Evolutionary conservation across 2,113 vertebrate species (phyloP).

Genomic region (Seriola quinqueradiata): DNA sequence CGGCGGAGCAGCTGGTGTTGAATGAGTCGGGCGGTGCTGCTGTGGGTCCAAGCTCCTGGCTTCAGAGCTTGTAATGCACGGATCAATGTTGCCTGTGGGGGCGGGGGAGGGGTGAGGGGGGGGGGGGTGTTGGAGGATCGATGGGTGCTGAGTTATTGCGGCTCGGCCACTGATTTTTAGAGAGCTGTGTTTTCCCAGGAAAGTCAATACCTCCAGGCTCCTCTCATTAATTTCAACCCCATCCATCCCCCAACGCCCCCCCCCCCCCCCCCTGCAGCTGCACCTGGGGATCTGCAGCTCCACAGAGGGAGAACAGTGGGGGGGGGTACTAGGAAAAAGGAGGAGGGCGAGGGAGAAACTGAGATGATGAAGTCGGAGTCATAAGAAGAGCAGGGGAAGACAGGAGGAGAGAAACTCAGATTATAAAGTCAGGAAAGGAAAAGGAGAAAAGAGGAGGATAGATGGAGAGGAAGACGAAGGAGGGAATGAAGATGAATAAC

Average conservation of each 20-base stretch:
- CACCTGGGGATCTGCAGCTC: constrained; percentile 70
- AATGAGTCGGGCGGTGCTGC: constrained; percentile 2
- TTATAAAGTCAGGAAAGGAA: not conserved
- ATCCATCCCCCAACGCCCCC: constrained; percentile 37
- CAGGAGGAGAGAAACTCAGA: too few species aligned
- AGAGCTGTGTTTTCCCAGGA: constrained; percentile 86
- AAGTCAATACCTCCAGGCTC: constrained; percentile 84
- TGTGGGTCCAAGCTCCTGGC: constrained; percentile 12
- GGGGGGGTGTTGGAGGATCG: constrained; percentile 62
- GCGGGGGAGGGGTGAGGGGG: not conserved
- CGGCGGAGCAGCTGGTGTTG: not conserved
- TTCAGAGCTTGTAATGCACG: constrained; percentile 66
- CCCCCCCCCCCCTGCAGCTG: constrained; percentile 44
- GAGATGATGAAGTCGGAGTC: constrained; percentile 38
- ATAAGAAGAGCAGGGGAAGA: not conserved
- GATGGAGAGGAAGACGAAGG: not conserved
- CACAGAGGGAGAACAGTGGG: constrained; percentile 23
- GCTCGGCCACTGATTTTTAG: constrained; percentile 81
- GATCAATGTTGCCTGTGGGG: constrained; percentile 74
- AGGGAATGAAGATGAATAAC: not conserved
- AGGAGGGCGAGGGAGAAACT: not conserved
- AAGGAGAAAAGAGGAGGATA: not conserved
- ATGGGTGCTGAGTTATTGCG: constrained; percentile 83
- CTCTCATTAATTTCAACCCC: constrained; percentile 78
- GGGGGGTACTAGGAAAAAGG: constrained; percentile 13